A percentile compares a stretch with the other conserved stretches of the same genome.
Conservation (phyloP, 1,140 invertebrate genomes). For the Trichogramma pretiosum region DNA sequence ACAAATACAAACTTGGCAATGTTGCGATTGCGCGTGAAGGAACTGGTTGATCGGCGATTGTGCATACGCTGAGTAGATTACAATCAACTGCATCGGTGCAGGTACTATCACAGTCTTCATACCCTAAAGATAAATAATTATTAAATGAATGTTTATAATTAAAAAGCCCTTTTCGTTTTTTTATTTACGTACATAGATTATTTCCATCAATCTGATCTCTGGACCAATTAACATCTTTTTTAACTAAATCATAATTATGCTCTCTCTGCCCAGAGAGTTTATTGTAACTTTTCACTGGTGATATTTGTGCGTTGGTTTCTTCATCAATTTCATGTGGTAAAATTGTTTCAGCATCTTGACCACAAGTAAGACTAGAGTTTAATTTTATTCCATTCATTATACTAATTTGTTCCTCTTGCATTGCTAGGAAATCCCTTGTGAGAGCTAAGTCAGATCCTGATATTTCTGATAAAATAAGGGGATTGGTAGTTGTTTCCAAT, state of each 20-base stretch:
- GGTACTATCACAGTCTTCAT: slow-evolving; percentile 47
- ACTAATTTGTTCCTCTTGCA: slow-evolving; percentile 42
- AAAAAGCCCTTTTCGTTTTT: background rate
- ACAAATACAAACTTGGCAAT: slow-evolving; percentile 58
- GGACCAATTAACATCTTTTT: slow-evolving; percentile 12
- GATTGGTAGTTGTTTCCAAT: slow-evolving; percentile 32
- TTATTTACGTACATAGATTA: slow-evolving; percentile 12
- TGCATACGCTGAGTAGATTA: slow-evolving; percentile 46
- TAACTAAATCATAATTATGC: slow-evolving; percentile 1
- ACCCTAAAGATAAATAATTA: slow-evolving; percentile 29
- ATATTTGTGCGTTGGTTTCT: slow-evolving; percentile 13
- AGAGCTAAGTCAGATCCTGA: slow-evolving; percentile 36
- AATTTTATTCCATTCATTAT: slow-evolving; percentile 35
- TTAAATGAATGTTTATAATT: background rate
- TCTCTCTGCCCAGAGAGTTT: slow-evolving; percentile 7
- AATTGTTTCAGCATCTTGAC: slow-evolving; percentile 8
- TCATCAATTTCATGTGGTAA: slow-evolving; percentile 17
- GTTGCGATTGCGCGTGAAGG: slow-evolving; percentile 63
- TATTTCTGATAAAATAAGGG: slow-evolving; percentile 38
- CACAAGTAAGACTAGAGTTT: slow-evolving; percentile 6
- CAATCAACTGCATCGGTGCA: slow-evolving; percentile 45
- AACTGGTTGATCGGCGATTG: slow-evolving; percentile 64
- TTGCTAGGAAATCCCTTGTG: slow-evolving; percentile 40
- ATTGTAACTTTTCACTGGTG: slow-evolving; percentile 10
- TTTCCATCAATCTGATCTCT: slow-evolving; percentile 13